These are phyloP conservation scores for Mesochorus sp. DNA, from an alignment of 2,888 invertebrate genomes.

Conservation along the genomic window DNA sequence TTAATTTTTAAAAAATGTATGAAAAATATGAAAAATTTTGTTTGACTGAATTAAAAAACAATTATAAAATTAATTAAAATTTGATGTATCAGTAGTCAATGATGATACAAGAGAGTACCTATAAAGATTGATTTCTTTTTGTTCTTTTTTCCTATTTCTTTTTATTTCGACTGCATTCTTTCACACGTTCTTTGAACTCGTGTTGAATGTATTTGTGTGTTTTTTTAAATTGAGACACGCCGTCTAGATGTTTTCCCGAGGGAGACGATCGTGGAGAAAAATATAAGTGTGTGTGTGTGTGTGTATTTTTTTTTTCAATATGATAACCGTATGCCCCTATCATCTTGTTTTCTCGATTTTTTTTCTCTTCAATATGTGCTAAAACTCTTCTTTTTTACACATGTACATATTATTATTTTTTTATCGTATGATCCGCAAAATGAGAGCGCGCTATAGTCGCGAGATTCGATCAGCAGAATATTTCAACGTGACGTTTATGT, in stretches of 20 bases:
- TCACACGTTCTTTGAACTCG: constrained; percentile 18
- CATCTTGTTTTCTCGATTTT: constrained; percentile 48
- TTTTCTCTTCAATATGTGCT: constrained; percentile 17
- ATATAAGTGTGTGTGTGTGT: no score
- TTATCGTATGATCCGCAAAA: constrained; percentile 50
- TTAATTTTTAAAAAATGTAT: no score
- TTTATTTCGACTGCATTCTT: constrained; percentile 10
- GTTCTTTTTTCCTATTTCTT: not conserved
- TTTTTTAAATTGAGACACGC: not conserved
- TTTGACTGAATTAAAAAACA: no score
- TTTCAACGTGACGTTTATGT: constrained; percentile 7
- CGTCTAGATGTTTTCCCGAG: constrained; percentile 48
- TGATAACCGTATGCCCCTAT: constrained; percentile 62
- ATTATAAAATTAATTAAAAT: no score
- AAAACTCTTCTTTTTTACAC: constrained; percentile 16
- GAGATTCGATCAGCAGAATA: not conserved
- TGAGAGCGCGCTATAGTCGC: constrained; percentile 21
- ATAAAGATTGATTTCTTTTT: not conserved
- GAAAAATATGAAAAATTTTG: no score
- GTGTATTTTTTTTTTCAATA: constrained; percentile 56
- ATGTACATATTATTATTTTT: constrained; percentile 18
- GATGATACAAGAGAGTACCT: no score
- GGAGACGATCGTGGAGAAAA: constrained; percentile 41
- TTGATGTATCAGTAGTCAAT: no score
- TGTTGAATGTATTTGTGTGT: constrained; percentile 40